Evolutionary conservation across 2,888 invertebrate genomes (phyloP).

Genomic region (Steinernema carpocapsae): DNA sequence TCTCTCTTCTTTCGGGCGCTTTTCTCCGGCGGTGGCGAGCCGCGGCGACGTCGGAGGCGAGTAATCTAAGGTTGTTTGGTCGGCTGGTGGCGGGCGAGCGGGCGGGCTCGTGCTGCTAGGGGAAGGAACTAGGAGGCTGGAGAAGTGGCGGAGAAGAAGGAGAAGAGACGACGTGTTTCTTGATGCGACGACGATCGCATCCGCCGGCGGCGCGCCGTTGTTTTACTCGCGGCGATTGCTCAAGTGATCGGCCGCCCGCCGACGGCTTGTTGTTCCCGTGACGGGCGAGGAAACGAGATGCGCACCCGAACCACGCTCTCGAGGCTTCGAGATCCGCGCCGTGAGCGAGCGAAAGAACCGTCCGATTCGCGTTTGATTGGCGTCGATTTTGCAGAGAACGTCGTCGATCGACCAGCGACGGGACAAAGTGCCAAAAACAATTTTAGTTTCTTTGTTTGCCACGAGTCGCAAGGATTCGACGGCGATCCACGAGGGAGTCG

Average conservation of each 20-base stretch:
- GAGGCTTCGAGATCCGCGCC: not conserved
- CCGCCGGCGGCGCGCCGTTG: constrained; percentile 21
- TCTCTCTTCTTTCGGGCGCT: constrained; percentile 28
- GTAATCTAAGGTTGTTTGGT: constrained; percentile 30
- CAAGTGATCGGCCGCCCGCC: not conserved
- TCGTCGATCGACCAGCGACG: not conserved
- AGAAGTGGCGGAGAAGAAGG: constrained; percentile 5
- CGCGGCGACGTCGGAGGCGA: constrained; percentile 21
- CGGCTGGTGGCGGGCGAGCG: not conserved
- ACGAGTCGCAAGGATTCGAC: not conserved
- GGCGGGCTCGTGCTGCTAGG: constrained; percentile 15
- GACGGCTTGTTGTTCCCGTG: not conserved
- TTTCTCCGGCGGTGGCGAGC: constrained; percentile 26
- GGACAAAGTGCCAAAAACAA: not conserved
- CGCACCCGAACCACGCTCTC: not conserved
- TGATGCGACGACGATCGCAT: not conserved
- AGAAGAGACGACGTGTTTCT: constrained; percentile 24
- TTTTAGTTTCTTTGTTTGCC: not conserved
- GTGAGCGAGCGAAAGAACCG: not conserved
- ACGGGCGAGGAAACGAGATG: no score
- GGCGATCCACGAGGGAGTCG: not conserved
- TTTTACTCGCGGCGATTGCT: constrained; percentile 18
- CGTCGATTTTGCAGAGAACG: constrained; percentile 10
- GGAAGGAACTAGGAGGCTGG: not conserved
- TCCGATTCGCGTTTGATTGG: not conserved